Base-by-base conservation (phyloP, 2,113 vertebrate genomes). In the Smithornis capensis region DNA sequence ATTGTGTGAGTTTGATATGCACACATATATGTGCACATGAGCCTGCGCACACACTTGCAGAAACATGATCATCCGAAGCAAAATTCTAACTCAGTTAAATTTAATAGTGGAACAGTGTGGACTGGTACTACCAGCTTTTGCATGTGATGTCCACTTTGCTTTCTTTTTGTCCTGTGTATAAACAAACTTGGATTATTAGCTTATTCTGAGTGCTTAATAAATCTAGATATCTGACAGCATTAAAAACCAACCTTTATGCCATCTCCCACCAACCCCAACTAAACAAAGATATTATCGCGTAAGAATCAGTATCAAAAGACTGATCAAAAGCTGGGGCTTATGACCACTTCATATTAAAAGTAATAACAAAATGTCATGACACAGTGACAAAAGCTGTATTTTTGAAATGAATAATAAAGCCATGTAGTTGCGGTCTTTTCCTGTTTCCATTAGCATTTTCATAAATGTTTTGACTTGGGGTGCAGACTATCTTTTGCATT, bases 21-120 rank as follows among this genome's bases (percentile, higher is more conserved):
- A 44, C 35, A 44, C 5, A 3, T 10, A 0, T 1, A 8, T 38
- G 3, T 92, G 29, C 29, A 24, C 1, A 0, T 7, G 23, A 78
- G 27, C 35, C 42, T 0, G 0, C 50, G 29, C 23, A 65, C 8
- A 19, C 8, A 3, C 15, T n/a, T 83, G 28, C 57, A 89, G 81
- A 75, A 91, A 35, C 1, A 0, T 12, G 29, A 62, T 29, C 4
- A 0, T 64, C n/a, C 76, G 37, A 71, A 49, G 37, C 1, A 1
- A 6, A 76, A 14, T 8, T 89, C 37, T 45, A 56, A 57, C 14
- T 68, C 24, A 21, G 22, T 7, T 65, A 31, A 55, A 82, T 77
- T 69, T 49, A 33, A 57, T 19, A 64, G 38, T 0, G 0, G 49
- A 65, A 49, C 18, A 42, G 13, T 27, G 37, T 18, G 45, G 23